Percentiles rank a stretch among this genome's conserved stretches.
These are phyloP conservation scores for Prunella fulvescens DNA, from an alignment of 2,113 vertebrate genomes.

Conservation along the genomic window DNA sequence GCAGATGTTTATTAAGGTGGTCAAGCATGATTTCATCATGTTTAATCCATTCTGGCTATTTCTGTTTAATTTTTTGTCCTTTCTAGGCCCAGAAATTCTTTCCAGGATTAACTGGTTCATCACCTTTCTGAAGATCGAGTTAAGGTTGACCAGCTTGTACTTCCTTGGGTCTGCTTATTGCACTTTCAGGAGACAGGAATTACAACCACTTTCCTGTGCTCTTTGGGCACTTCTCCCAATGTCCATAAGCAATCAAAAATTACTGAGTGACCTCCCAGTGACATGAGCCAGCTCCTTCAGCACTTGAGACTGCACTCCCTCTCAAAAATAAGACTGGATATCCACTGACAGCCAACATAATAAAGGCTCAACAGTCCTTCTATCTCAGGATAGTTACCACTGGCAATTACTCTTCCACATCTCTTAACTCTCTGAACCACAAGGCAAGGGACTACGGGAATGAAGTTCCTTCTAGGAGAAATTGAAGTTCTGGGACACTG, in stretches of 20 bases:
- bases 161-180: not conserved
- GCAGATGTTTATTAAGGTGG: not conserved
- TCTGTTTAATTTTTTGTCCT: not conserved
- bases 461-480: not conserved
- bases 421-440: not conserved
- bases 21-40: not conserved
- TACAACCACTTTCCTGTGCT: not conserved
- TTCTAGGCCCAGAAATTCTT: not conserved
- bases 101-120: not conserved
- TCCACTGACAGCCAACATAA: accelerated
- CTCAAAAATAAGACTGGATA: not conserved
- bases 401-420: not conserved
- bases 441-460: not conserved
- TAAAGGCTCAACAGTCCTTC: not conserved
- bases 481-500: not conserved
- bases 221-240: not conserved
- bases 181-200: too few species aligned
- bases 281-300: not conserved
- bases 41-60: not conserved
- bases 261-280: not conserved
- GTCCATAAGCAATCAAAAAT: not conserved
- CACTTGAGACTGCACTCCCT: not conserved
- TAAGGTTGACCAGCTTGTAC: not conserved
- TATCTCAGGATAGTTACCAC: not conserved
- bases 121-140: not conserved